phyloP scores from a whole-genome alignment of 2,113 vertebrate species.

The Cyprinus carpio region DNA sequence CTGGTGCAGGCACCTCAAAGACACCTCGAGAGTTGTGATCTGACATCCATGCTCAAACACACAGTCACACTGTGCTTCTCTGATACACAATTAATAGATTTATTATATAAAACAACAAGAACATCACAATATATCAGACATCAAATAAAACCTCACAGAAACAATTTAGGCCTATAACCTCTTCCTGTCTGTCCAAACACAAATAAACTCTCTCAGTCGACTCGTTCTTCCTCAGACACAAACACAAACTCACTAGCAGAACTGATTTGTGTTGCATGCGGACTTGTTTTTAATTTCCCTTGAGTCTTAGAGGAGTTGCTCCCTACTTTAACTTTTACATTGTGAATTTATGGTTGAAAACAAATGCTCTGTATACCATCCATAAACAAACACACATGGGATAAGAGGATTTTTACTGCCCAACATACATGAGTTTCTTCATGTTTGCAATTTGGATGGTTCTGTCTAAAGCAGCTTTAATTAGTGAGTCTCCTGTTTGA shows the following conservation, averaged over 20 bases:
- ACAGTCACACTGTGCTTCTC: background rate
- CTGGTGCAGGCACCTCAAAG: background rate
- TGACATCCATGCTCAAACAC: background rate
- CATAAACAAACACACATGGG: background rate
- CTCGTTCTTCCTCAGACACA: background rate
- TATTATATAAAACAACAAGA: background rate
- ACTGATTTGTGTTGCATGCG: background rate
- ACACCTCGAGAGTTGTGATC: background rate
- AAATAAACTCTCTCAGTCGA: background rate
- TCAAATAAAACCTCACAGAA: background rate
- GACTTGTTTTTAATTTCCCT: background rate
- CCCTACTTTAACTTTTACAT: background rate
- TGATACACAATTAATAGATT: background rate
- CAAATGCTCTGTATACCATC: background rate
- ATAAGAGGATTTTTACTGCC: background rate
- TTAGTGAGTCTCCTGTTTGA: background rate
- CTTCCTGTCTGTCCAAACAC: background rate
- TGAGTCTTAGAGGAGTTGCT: too few relatives aligned
- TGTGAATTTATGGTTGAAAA: background rate
- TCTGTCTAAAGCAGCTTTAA: background rate
- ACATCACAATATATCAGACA: background rate
- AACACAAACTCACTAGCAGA: background rate
- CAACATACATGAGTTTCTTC: background rate
- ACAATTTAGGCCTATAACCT: background rate
- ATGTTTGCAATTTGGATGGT: background rate